Base-by-base conservation (phyloP, 2,888 invertebrate genomes). In the Byasa hedistus region DNA sequence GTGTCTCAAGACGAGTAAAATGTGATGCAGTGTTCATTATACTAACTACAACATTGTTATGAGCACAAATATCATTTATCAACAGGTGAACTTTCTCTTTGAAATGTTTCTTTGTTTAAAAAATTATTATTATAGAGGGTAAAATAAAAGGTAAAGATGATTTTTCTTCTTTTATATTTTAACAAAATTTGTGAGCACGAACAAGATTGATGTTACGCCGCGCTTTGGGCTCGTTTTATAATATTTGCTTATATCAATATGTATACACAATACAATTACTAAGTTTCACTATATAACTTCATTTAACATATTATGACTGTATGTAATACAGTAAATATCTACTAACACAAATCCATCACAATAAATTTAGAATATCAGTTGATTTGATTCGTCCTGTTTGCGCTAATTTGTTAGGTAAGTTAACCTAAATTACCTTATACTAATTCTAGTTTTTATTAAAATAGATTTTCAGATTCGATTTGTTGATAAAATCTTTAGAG, bases 291-390 rank as follows among this genome's bases (percentile, higher is more conserved):
- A 61, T 70, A 72, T 73, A 75, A 71, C 70, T 59, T 21, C 60
- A 63, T 66, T 63, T 57, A 76, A 68, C 68, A 71, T 75, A 74
- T 74, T 70, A 79, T 81, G 77, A 81, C 75, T 73, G 73, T 77
- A 79, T 75, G 76, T 79, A 82, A 82, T 76, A 80, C 71, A 77
- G 79, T 87, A 82, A 65, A 79, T 79, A 81, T 73, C 75, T 76
- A 75, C 87, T 90, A 90, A 89, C 86, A 85, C 87, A 89, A 87
- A 89, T 88, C 87, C 89, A 91, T 91, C 91, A 91, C 91, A 91
- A 87, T 91, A 80, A 82, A 78, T 91, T 91, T 91, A 91, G 91
- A 91, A 91, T 91, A 91, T 91, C 87, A 86, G 91, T 91, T 91
- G 80, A 83, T 82, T 83, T 86, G 82, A 84, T 89, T 91, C 89